phyloP scores from a whole-genome alignment of 2,888 invertebrate genomes.

The Tetropium fuscum region DNA sequence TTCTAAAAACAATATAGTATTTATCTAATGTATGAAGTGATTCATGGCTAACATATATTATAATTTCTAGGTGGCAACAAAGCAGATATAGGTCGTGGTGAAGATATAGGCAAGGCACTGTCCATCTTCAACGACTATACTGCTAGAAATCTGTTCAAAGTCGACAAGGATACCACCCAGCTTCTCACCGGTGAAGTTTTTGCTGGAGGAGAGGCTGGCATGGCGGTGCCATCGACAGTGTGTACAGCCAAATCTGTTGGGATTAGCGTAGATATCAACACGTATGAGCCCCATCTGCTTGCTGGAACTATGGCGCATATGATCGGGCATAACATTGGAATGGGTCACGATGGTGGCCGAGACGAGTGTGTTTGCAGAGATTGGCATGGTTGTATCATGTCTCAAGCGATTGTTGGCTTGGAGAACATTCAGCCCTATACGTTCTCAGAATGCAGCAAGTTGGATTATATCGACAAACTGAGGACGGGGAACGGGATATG shows the following conservation, averaged over 20 bases:
- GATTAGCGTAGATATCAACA: conserved; percentile 93
- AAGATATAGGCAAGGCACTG: conserved; percentile 90
- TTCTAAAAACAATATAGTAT: not conserved
- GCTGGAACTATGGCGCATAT: conserved; percentile 98
- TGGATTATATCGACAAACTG: conserved; percentile 90
- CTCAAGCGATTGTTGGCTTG: conserved; percentile 89
- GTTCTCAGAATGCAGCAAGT: conserved; percentile 95
- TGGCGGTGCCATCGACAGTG: conserved; percentile 93
- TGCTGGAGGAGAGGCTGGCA: conserved; percentile 91
- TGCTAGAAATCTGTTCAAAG: conserved; percentile 85
- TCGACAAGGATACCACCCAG: conserved; percentile 92
- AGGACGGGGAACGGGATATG: conserved; percentile 91
- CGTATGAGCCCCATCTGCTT: conserved; percentile 92
- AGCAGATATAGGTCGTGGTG: conserved; percentile 82
- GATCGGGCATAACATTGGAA: conserved; percentile 98
- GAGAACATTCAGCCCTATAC: conserved; percentile 96
- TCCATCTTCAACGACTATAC: conserved; percentile 94
- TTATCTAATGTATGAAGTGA: not conserved
- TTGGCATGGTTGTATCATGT: conserved; percentile 98
- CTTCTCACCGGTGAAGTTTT: conserved; percentile 91
- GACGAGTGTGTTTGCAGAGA: conserved; percentile 90
- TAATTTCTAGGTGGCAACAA: conserved; percentile 64
- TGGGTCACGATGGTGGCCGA: conserved; percentile 93
- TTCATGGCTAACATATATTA: not conserved
- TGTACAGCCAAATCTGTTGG: conserved; percentile 95